Evolutionary conservation across 1,140 invertebrate species (phyloP), one percentile per base, ranked within the genome.

Genomic region (Drosophila orosa): DNA sequence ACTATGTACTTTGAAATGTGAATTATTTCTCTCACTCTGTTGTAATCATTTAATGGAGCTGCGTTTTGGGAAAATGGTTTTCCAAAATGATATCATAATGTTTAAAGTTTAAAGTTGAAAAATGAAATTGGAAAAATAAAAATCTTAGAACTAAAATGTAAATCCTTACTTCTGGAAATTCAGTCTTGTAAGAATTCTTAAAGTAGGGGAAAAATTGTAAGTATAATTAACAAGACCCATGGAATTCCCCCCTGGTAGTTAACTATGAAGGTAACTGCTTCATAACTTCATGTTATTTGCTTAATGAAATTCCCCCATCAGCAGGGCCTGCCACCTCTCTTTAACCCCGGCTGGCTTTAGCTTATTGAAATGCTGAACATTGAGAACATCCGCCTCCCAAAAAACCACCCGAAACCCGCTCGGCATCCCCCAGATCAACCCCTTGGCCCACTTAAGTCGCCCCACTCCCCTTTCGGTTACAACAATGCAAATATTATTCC

Each of bases 401-500:
- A 39, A 27, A n/a, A 8, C 58, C 65, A 25, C 45, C 58, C 25
- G 1, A 17, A 48, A 8, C 44, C 42, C 22, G 12, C 39, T 40
- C 42, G 1, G 42, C 3, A 6, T 0, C 10, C 24, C 12, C 15
- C 9, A 25, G 45, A 47, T 17, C 27, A 10, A 33, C 56, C 54
- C n/a, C n/a, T 60, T 45, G 62, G 44, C 65, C 35, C 65, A 69
- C 67, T 71, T 47, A 69, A 47, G 63, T 47, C 55, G 33, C 35
- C 54, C 44, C n/a, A n/a, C n/a, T n/a, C 40, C 42, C 29, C 22
- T 59, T 50, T 59, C 27, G 15, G 39, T 52, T 66, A 31, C 50
- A 65, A 74, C 69, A 74, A 74, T 50, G 50, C 73, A 75, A 75
- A 75, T 66, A 75, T 75, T 75, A 75, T 75, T 75, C 39, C 61